These are phyloP conservation scores for Scomberomorus guttatus DNA, from an alignment of 2,797 vertebrate species.

Conservation along the genomic window DNA sequence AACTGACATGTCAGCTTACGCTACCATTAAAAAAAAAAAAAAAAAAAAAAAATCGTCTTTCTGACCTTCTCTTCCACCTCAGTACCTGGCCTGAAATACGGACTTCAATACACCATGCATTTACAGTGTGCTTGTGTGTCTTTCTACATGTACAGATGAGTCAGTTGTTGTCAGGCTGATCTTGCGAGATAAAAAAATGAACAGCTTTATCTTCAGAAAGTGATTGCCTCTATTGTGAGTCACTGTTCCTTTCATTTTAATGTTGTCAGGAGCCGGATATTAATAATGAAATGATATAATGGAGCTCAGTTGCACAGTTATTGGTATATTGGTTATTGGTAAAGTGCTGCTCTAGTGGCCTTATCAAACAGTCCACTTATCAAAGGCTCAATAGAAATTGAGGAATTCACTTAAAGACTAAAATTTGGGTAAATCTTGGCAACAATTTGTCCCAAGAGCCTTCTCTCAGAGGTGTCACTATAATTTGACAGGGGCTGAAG, in stretches of 20 bases:
- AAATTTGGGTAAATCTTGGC: slow-evolving; percentile 6
- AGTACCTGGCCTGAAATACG: background rate
- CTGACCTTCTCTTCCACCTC: slow-evolving; percentile 32
- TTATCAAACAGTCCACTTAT: slow-evolving; percentile 44
- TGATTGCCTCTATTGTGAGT: slow-evolving; percentile 55
- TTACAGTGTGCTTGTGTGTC: background rate
- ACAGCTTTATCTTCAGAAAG: slow-evolving; percentile 53
- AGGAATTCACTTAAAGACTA: slow-evolving; percentile 2
- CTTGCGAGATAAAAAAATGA: slow-evolving; percentile 28
- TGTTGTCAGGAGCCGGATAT: slow-evolving; percentile 52
- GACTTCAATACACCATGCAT: background rate
- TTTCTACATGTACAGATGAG: slow-evolving; percentile 13
- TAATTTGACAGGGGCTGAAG: slow-evolving; percentile 16
- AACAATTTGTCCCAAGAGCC: slow-evolving; percentile 12
- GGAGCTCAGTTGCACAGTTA: slow-evolving; percentile 15
- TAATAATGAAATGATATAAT: slow-evolving; percentile 46
- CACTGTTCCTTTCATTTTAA: slow-evolving; percentile 41
- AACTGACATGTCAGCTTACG: slow-evolving; percentile 42
- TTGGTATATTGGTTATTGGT: slow-evolving; percentile 38
- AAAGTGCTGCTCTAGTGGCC: slow-evolving; percentile 46
- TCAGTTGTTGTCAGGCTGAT: slow-evolving; percentile 28
- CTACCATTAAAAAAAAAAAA: slow-evolving; percentile 14
- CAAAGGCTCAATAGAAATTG: background rate
- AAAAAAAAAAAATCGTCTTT: background rate
- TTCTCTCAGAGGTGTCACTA: background rate